Percentiles rank a stretch among this genome's conserved stretches.
phyloP scores from a whole-genome alignment of 1,140 invertebrate species.

The Drosophila truncata region DNA sequence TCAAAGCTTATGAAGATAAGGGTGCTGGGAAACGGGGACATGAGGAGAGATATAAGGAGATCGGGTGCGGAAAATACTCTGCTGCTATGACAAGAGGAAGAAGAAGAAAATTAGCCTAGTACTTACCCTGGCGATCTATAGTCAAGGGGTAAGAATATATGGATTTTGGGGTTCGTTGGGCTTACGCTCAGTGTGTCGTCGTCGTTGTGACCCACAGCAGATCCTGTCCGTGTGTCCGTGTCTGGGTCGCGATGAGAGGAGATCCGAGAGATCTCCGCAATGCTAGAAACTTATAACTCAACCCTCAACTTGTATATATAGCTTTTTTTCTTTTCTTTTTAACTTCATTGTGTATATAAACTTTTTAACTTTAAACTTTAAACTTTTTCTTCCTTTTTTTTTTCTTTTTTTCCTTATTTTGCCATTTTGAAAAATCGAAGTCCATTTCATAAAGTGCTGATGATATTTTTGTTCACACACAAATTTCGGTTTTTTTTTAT shows the following conservation, averaged over 20 bases:
- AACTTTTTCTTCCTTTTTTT: conserved; percentile 26
- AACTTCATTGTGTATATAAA: conserved; percentile 72
- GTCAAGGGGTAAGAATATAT: conserved; percentile 21
- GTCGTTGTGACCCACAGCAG: conserved; percentile 48
- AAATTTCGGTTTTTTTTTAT: conserved; percentile 81
- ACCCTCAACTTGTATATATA: conserved; percentile 84
- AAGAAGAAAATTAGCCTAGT: conserved; percentile 75
- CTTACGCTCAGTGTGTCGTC: conserved; percentile 57
- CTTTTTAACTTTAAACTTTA: conserved; percentile 51
- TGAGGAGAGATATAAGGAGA: conserved; percentile 4
- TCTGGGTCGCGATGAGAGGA: conserved; percentile 56
- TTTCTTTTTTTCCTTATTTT: conserved; percentile 43
- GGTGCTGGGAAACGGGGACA: conserved; percentile 13
- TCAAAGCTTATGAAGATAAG: conserved; percentile 39
- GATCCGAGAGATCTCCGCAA: conserved; percentile 47
- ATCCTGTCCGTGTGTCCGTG: conserved; percentile 40
- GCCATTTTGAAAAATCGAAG: conserved; percentile 84
- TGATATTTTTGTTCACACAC: conserved; percentile 85
- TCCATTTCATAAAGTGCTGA: conserved; percentile 85
- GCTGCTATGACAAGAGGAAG: conserved; percentile 41
- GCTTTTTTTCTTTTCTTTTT: conserved; percentile 50
- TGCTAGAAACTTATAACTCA: conserved; percentile 82
- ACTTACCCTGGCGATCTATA: conserved; percentile 68
- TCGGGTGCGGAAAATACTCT: conserved; percentile 30
- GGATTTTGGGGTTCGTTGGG: conserved; percentile 43